These are phyloP conservation scores for Enhydra lutris DNA, from an alignment of 2,113 vertebrate species.

Conservation along the genomic window DNA sequence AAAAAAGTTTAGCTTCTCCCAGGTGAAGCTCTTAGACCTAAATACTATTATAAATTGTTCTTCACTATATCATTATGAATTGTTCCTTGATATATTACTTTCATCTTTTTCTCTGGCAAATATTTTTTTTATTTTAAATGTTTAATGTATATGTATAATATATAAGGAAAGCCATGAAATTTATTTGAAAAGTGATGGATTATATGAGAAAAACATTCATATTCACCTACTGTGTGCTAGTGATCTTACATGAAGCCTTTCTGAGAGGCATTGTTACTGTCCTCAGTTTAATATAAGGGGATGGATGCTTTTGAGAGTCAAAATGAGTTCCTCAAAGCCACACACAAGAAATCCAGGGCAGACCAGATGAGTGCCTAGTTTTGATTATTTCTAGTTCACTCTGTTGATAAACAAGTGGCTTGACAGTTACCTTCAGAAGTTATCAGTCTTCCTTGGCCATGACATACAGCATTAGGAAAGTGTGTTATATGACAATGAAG, in stretches of 20 bases:
- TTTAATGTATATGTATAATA: neutral
- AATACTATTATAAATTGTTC: neutral
- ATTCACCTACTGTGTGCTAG: neutral
- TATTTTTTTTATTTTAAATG: neutral
- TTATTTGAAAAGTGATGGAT: neutral
- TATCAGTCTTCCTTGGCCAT: neutral
- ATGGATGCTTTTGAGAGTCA: neutral
- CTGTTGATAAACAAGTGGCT: neutral
- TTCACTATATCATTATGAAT: neutral
- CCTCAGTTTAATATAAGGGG: neutral
- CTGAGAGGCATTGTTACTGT: neutral
- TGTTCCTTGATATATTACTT: neutral
- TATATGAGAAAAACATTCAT: neutral
- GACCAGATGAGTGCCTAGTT: neutral
- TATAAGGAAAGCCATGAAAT: neutral
- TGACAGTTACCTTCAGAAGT: neutral
- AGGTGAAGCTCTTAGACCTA: neutral
- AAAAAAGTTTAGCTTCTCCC: neutral
- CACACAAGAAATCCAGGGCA: fast-evolving
- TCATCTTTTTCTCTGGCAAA: neutral
- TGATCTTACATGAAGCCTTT: neutral
- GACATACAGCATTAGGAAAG: neutral
- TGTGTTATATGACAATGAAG: neutral
- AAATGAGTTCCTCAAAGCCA: neutral
- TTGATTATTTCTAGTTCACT: neutral